phyloP scores from a whole-genome alignment of 2,113 vertebrate genomes.

The Etheostoma spectabile region DNA sequence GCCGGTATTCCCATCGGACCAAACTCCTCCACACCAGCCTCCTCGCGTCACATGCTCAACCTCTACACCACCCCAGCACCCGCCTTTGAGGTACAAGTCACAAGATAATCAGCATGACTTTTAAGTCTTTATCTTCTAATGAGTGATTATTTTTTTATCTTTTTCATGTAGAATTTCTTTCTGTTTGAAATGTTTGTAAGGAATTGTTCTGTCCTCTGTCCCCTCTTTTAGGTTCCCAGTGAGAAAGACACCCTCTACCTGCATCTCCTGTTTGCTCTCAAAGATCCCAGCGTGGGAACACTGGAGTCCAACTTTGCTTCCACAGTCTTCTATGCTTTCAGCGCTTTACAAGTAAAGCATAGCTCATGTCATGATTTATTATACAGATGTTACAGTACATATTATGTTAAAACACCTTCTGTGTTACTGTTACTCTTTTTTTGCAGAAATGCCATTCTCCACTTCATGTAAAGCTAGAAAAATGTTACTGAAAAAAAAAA shows the following conservation, averaged over 20 bases:
- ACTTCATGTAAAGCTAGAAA: background rate
- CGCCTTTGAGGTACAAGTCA: conserved; percentile 68
- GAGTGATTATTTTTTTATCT: background rate
- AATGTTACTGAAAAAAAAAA: background rate
- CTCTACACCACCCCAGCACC: conserved; percentile 81
- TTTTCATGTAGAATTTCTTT: background rate
- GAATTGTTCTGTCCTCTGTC: background rate
- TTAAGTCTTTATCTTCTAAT: background rate
- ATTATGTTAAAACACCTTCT: background rate
- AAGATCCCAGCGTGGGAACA: conserved; percentile 76
- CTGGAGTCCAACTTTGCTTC: conserved; percentile 88
- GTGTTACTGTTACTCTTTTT: background rate
- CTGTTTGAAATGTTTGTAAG: background rate
- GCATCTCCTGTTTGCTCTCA: conserved; percentile 90
- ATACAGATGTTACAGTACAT: too few species aligned
- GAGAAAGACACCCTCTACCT: conserved; percentile 83
- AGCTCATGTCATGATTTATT: background rate
- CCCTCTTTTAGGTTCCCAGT: conserved; percentile 63
- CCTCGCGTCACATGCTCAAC: conserved; percentile 79
- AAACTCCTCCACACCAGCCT: conserved; percentile 76
- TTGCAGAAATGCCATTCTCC: background rate
- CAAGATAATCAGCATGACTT: background rate
- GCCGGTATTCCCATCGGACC: conserved; percentile 82
- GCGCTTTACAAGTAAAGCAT: conserved; percentile 78
- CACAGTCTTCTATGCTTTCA: conserved; percentile 87